Conservation (phyloP, 2,113 vertebrate species). For the Chitala chitala region DNA sequence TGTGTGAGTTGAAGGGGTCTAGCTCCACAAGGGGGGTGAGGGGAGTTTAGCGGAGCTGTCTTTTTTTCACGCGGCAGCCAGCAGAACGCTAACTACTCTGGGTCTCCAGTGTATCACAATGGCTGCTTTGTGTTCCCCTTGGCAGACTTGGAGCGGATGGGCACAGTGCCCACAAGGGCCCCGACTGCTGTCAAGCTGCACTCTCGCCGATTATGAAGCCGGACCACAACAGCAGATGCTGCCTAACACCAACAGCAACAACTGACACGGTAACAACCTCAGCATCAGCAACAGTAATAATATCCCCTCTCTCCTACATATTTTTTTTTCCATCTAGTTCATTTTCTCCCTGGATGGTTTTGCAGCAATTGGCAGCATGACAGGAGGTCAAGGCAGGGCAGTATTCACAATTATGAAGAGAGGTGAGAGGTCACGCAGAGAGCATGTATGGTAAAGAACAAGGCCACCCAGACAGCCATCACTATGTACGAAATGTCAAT, state of each 20-base stretch:
- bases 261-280: background rate
- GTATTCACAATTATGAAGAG: background rate
- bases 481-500: background rate
- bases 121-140: conserved; percentile 1
- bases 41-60: no score
- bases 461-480: background rate
- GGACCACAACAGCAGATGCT: background rate
- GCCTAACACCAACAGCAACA: background rate
- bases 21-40: background rate
- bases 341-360: background rate
- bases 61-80: background rate
- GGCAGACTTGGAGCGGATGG: background rate
- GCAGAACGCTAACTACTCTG: background rate
- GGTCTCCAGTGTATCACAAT: background rate
- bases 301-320: background rate
- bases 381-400: background rate
- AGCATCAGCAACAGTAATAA: conserved; percentile 4
- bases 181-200: conserved; percentile 17
- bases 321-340: background rate
- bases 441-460: background rate
- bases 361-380: background rate
- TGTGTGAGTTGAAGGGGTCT: background rate
- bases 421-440: no score
- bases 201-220: conserved; percentile 4
- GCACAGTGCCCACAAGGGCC: background rate